Conservation (phyloP, 2,888 invertebrate genomes). For the Petrolisthes cinctipes region DNA sequence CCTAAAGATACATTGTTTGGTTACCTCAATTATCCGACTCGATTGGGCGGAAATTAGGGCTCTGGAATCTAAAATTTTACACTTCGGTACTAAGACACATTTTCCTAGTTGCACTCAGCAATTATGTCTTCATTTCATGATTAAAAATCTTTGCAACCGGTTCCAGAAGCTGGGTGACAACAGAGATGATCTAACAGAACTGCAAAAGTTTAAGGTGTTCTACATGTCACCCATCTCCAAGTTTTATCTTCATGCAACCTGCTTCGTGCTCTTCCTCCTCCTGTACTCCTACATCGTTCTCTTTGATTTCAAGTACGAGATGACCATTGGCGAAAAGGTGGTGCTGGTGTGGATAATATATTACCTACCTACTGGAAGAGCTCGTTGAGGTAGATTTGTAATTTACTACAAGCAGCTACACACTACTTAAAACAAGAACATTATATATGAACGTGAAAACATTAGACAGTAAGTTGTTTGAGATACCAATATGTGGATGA, state of each 20-base stretch:
- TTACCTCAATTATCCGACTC: neutral
- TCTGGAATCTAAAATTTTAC: no score
- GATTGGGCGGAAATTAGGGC: no score
- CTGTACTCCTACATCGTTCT: slow-evolving; percentile 70
- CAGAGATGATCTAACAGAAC: slow-evolving; percentile 65
- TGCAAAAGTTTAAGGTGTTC: slow-evolving; percentile 68
- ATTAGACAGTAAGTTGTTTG: no score
- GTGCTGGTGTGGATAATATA: slow-evolving; percentile 69
- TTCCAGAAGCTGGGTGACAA: slow-evolving; percentile 66
- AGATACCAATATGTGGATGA: no score
- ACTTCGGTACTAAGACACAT: no score
- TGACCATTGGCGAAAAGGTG: slow-evolving; percentile 68
- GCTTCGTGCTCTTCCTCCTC: slow-evolving; percentile 69
- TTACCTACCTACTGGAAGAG: slow-evolving; percentile 68
- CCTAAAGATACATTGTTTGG: neutral
- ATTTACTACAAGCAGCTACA: no score
- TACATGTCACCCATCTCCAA: slow-evolving; percentile 70
- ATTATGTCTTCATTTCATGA: neutral
- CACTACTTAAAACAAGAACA: no score
- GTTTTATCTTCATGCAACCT: slow-evolving; percentile 67
- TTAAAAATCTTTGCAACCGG: slow-evolving; percentile 7
- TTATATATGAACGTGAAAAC: no score
- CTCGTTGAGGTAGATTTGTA: neutral
- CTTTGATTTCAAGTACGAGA: slow-evolving; percentile 68
- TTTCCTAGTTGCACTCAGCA: no score